A percentile compares a stretch with the other conserved stretches of the same genome.
Evolutionary conservation across 2,797 vertebrate genomes (phyloP).

Genomic region (Manis javanica): DNA sequence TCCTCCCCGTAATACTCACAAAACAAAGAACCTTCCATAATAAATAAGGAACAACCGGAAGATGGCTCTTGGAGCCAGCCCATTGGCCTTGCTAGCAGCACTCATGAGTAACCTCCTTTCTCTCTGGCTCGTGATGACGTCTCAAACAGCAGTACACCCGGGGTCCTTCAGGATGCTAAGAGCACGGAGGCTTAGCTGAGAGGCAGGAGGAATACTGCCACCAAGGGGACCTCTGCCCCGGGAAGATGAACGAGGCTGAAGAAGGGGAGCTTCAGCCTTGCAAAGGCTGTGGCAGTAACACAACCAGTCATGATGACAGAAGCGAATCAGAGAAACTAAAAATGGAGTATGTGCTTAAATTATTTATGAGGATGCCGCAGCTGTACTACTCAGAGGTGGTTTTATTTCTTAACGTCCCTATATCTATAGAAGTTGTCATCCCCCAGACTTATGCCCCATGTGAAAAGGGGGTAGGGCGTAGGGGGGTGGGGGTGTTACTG

Average conservation of each 20-base stretch:
- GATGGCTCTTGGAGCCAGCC: neutral
- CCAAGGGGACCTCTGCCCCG: neutral
- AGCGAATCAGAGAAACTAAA: conserved; percentile 76
- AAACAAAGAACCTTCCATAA: neutral
- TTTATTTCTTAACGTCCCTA: neutral
- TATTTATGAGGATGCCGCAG: conserved; percentile 55
- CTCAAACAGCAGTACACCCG: neutral
- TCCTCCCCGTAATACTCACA: neutral
- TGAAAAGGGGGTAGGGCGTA: neutral
- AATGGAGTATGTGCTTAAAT: conserved; percentile 63
- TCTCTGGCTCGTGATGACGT: neutral
- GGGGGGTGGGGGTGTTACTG: neutral
- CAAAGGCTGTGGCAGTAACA: conserved; percentile 32
- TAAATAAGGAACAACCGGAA: neutral
- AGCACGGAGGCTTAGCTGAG: neutral
- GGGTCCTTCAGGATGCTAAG: neutral
- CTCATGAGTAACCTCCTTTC: neutral
- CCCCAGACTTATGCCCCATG: neutral
- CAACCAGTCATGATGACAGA: conserved; percentile 22
- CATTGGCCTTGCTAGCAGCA: neutral
- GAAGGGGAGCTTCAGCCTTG: neutral
- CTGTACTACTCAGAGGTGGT: conserved; percentile 34
- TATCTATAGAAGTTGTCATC: conserved; percentile 14
- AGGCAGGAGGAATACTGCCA: neutral
- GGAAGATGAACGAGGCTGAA: neutral